These are phyloP conservation scores for Eupleurogrammus muticus DNA, from an alignment of 2,797 vertebrate species.

Conservation along the genomic window DNA sequence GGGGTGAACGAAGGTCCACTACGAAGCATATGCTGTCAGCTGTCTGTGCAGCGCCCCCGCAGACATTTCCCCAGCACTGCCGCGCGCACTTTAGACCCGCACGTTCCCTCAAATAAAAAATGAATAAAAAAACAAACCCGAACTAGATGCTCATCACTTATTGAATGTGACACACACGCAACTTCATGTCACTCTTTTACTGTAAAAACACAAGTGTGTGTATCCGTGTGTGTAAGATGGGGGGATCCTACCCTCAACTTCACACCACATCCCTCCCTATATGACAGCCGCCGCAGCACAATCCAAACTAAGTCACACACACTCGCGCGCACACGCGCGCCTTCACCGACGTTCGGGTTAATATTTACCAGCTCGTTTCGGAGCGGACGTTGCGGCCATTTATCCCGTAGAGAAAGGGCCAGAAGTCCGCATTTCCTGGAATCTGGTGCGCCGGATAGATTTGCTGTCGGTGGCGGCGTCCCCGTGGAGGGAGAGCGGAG, in stretches of 20 bases:
- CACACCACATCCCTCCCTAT: slow-evolving; percentile 14
- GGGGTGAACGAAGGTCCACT: slow-evolving; percentile 28
- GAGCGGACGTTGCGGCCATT: slow-evolving; percentile 69
- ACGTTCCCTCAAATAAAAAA: not conserved
- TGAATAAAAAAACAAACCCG: no score
- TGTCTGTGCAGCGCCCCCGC: slow-evolving; percentile 35
- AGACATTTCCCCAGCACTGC: slow-evolving; percentile 4
- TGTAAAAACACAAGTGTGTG: slow-evolving; percentile 7
- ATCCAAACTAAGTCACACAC: slow-evolving; percentile 19
- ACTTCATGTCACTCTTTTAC: not conserved
- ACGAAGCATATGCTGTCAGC: slow-evolving; percentile 52
- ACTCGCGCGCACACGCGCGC: no score
- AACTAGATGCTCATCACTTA: not conserved
- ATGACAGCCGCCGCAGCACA: slow-evolving; percentile 29
- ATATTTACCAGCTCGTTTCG: slow-evolving; percentile 75
- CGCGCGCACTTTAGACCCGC: slow-evolving; percentile 12
- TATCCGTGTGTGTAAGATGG: no score
- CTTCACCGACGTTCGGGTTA: slow-evolving; percentile 7
- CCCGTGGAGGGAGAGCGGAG: slow-evolving; percentile 39
- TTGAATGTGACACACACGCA: slow-evolving; percentile 4
- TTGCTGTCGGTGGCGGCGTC: slow-evolving; percentile 50
- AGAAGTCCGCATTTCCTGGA: slow-evolving; percentile 83
- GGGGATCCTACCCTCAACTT: slow-evolving; percentile 58
- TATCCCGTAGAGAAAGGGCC: slow-evolving; percentile 73
- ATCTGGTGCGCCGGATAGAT: slow-evolving; percentile 55